Conservation (phyloP, 1,140 invertebrate species). For the Diorhabda elongata region DNA sequence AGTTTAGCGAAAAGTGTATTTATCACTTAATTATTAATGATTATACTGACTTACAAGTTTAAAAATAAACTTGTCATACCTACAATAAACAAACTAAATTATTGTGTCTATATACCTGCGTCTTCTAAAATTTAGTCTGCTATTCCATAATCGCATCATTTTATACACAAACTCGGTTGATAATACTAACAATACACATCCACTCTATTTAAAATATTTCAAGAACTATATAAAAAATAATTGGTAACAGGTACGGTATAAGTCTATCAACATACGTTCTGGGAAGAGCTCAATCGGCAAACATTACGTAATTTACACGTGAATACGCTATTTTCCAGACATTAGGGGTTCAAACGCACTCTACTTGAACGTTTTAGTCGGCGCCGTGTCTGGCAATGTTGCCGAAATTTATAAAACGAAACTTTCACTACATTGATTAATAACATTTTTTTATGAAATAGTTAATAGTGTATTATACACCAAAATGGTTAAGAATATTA, state of each 20-base stretch:
- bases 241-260: background rate
- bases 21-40: no score
- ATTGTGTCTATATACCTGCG: slow-evolving; percentile 26
- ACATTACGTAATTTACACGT: background rate
- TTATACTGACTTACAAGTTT: no score
- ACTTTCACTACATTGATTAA: no score
- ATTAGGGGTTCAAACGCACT: background rate
- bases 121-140: slow-evolving; percentile 36
- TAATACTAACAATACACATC: background rate
- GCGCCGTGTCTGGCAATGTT: background rate
- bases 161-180: slow-evolving; percentile 1
- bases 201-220: background rate
- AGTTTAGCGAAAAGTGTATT: no score
- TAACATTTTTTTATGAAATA: no score
- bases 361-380: background rate
- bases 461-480: no score
- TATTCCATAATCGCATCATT: slow-evolving; percentile 41
- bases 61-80: no score
- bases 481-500: no score
- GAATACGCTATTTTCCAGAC: background rate
- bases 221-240: background rate
- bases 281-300: background rate
- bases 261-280: background rate
- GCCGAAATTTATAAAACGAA: background rate
- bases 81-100: no score